These are phyloP conservation scores for Macaria liturata DNA, from an alignment of 2,888 invertebrate genomes.

Conservation along the genomic window DNA sequence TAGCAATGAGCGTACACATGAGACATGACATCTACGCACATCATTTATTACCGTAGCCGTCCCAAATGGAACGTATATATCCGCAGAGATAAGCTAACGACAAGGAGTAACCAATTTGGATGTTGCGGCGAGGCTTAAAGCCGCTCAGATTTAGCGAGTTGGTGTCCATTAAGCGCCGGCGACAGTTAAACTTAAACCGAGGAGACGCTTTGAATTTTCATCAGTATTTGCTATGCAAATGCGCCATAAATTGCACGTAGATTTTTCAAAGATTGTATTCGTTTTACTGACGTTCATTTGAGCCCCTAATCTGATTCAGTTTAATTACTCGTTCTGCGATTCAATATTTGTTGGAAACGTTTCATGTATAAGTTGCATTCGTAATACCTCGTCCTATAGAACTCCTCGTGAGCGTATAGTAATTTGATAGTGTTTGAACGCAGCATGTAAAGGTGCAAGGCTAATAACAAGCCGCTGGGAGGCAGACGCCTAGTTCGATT, in stretches of 20 bases:
- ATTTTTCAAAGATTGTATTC: conserved; percentile 43
- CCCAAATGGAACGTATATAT: conserved; percentile 39
- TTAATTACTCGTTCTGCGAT: conserved; percentile 22
- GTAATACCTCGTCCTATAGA: no score
- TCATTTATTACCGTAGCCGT: conserved; percentile 29
- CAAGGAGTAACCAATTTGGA: conserved; percentile 58
- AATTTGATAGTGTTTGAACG: background rate
- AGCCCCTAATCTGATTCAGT: conserved; percentile 22
- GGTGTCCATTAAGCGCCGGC: conserved; percentile 57
- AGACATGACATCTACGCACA: conserved; percentile 30
- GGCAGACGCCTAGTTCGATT: conserved; percentile 19
- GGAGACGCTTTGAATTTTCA: conserved; percentile 55
- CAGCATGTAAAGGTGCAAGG: conserved; percentile 4
- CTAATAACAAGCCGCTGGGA: conserved; percentile 9
- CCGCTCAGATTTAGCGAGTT: conserved; percentile 57
- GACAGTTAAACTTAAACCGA: conserved; percentile 57
- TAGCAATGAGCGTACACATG: conserved; percentile 28
- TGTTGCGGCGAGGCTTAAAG: conserved; percentile 57
- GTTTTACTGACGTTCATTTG: conserved; percentile 30
- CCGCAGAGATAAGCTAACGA: conserved; percentile 56
- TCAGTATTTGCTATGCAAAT: conserved; percentile 57
- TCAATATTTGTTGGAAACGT: background rate
- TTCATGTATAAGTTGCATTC: no score
- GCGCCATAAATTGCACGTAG: conserved; percentile 40
- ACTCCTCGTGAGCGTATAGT: no score